A percentile compares a stretch with the other conserved stretches of the same genome.
phyloP scores from a whole-genome alignment of 2,797 vertebrate genomes.

The Scyliorhinus canicula region DNA sequence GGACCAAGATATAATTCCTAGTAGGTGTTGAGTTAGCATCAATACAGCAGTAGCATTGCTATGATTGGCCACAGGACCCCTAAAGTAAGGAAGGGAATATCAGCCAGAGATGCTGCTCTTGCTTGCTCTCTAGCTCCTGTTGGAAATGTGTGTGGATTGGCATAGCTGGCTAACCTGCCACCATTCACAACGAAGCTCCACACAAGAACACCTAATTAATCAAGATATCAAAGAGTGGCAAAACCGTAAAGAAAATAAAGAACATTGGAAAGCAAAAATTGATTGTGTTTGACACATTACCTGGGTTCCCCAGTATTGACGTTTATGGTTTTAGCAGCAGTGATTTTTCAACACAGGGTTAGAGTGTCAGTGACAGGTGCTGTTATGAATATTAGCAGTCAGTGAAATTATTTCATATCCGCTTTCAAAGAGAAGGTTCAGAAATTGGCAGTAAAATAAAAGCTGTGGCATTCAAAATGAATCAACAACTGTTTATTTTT shows the following conservation, averaged over 20 bases:
- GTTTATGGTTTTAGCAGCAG: background rate
- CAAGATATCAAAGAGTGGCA: background rate
- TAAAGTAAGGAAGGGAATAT: background rate
- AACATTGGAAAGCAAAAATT: background rate
- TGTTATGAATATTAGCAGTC: background rate
- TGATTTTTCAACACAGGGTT: background rate
- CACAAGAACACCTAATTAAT: background rate
- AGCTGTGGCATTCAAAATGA: background rate
- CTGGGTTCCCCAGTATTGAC: background rate
- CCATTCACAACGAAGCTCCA: background rate
- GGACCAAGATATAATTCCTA: background rate
- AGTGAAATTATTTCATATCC: slow-evolving; percentile 19
- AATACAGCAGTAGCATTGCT: background rate
- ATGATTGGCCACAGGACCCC: background rate
- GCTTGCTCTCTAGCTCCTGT: background rate
- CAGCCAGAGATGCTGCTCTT: background rate
- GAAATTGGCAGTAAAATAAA: slow-evolving; percentile 3
- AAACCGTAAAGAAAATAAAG: background rate
- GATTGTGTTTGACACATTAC: background rate
- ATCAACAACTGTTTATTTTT: background rate
- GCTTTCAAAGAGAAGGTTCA: background rate
- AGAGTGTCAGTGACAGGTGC: background rate
- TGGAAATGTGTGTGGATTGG: background rate
- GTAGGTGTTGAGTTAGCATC: background rate
- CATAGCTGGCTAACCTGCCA: background rate